Conservation (phyloP, 2,113 vertebrate genomes). For the Emydura subglobosa region DNA sequence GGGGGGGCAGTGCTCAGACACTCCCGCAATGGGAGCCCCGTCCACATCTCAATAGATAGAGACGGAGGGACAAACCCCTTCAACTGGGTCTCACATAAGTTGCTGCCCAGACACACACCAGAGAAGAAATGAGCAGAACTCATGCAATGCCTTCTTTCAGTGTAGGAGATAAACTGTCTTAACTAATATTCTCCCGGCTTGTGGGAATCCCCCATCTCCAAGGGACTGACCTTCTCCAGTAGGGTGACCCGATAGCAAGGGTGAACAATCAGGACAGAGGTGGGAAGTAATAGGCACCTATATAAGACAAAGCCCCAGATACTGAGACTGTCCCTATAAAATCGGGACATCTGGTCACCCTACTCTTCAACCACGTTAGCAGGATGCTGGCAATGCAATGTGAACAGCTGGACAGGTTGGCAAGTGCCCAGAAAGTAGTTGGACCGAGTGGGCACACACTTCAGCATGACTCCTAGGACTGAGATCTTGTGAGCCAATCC, state of each 20-base stretch:
- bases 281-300: too few relatives aligned
- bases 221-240: not conserved
- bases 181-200: not conserved
- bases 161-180: not conserved
- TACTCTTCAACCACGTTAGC: not conserved
- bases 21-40: too few relatives aligned
- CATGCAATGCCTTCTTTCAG: not conserved
- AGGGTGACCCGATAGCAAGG: too few relatives aligned
- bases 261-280: too few relatives aligned
- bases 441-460: rapidly evolving
- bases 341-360: not conserved
- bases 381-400: rapidly evolving
- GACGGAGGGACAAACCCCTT: not conserved
- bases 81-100: not conserved
- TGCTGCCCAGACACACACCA: not conserved
- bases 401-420: not conserved
- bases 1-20: not conserved
- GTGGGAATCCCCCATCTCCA: not conserved
- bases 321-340: too few relatives aligned
- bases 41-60: not conserved
- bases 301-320: too few relatives aligned
- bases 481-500: not conserved
- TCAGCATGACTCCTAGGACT: rapidly evolving
- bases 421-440: not conserved
- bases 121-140: rapidly evolving